Conservation (phyloP, 1,140 invertebrate species). For the Cotesia glomerata region DNA sequence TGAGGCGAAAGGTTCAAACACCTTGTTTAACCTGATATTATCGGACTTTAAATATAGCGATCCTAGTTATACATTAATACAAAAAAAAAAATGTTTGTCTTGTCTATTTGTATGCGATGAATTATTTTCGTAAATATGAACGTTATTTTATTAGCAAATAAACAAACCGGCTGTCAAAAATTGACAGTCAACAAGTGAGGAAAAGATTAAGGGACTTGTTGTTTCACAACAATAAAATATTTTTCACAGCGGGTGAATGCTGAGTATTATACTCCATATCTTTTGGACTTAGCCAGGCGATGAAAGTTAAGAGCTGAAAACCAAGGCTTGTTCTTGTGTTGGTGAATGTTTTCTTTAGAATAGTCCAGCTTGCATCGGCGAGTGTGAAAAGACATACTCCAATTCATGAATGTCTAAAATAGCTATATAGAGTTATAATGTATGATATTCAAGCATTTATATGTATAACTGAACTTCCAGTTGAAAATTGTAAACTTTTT, state of each 20-base stretch:
- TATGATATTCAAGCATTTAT: neutral
- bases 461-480: no score
- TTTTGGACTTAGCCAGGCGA: neutral
- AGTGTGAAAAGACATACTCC: constrained; percentile 2
- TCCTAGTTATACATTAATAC: neutral
- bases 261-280: neutral
- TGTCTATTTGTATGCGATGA: neutral
- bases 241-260: constrained; percentile 3
- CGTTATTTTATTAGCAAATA: neutral
- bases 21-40: constrained; percentile 24
- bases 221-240: neutral
- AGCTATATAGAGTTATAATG: neutral
- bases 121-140: neutral
- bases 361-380: constrained; percentile 2
- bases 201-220: neutral
- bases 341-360: neutral
- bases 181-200: constrained; percentile 14
- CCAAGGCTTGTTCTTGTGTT: neutral
- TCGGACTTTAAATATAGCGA: neutral
- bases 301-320: neutral
- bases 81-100: neutral
- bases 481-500: no score
- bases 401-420: neutral
- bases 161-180: neutral
- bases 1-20: constrained; percentile 30